phyloP scores from a whole-genome alignment of 2,888 invertebrate genomes.

The Ochlodes sylvanus region DNA sequence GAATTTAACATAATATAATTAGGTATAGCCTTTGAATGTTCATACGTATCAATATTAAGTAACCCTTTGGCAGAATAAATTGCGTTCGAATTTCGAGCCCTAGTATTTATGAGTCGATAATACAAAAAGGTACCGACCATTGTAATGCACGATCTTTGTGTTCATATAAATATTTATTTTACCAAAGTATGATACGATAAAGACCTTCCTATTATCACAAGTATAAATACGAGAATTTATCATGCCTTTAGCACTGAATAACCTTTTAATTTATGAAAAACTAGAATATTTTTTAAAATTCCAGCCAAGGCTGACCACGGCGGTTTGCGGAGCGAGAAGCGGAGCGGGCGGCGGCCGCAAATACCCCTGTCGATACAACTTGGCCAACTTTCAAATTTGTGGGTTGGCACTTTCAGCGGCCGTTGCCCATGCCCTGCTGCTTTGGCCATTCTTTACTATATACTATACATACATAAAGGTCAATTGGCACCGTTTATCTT shows the following conservation, averaged over 20 bases:
- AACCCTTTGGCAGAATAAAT: too few species aligned
- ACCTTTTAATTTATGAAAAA: slow-evolving; percentile 6
- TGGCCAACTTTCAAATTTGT: slow-evolving; percentile 80
- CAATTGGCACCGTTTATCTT: too few species aligned
- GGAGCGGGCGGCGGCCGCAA: slow-evolving; percentile 55
- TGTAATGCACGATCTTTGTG: too few species aligned
- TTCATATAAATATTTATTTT: too few species aligned
- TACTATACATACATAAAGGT: not conserved
- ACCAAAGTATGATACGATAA: too few species aligned
- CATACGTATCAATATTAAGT: too few species aligned
- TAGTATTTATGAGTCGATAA: too few species aligned
- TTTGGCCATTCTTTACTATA: slow-evolving; percentile 1
- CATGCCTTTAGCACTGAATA: not conserved
- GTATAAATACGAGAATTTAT: not conserved
- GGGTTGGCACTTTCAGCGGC: slow-evolving; percentile 72
- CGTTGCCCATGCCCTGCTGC: slow-evolving; percentile 1
- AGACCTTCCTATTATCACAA: too few species aligned
- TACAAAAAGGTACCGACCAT: too few species aligned
- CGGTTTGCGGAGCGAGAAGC: slow-evolving; percentile 49
- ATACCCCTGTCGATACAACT: slow-evolving; percentile 67
- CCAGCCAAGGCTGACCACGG: slow-evolving; percentile 25
- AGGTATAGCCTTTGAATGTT: too few species aligned
- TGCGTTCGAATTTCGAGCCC: too few species aligned
- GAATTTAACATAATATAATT: too few species aligned
- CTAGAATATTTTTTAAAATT: slow-evolving; percentile 24